Evolutionary conservation across 1,140 invertebrate species (phyloP).

Genomic region (Leguminivora glycinivorella): DNA sequence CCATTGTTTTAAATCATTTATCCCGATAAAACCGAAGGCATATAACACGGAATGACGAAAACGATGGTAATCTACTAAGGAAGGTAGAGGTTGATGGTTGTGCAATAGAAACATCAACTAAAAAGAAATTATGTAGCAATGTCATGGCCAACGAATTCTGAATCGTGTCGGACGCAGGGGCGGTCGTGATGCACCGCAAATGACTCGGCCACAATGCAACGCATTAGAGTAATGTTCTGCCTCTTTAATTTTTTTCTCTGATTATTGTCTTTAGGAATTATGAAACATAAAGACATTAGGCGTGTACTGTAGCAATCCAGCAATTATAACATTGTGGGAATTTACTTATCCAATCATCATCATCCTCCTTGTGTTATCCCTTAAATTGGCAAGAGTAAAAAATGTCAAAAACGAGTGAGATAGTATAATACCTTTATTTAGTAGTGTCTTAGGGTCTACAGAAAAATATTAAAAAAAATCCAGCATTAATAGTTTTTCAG

Average conservation of each 20-base stretch:
- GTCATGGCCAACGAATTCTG: slow-evolving; percentile 56
- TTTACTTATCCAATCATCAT: too few relatives aligned
- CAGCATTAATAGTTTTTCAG: too few relatives aligned
- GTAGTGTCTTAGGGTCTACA: too few relatives aligned
- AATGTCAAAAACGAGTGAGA: too few relatives aligned
- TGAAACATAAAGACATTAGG: slow-evolving; percentile 47
- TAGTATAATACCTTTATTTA: too few relatives aligned
- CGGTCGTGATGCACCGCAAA: slow-evolving; percentile 64
- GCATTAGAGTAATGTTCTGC: slow-evolving; percentile 56
- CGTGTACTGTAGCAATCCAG: slow-evolving; percentile 14
- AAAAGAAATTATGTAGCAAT: slow-evolving; percentile 62
- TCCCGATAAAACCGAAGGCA: slow-evolving; percentile 12
- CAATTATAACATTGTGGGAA: slow-evolving; percentile 26
- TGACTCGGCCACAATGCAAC: slow-evolving; percentile 55
- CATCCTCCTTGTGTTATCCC: too few relatives aligned
- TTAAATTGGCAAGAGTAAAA: too few relatives aligned
- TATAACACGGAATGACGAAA: slow-evolving; percentile 14
- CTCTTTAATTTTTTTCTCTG: slow-evolving; percentile 43
- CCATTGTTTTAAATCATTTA: slow-evolving; percentile 52
- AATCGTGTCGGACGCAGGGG: slow-evolving; percentile 46
- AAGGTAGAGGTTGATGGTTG: neutral
- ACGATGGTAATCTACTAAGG: slow-evolving; percentile 7
- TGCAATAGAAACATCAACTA: slow-evolving; percentile 46
- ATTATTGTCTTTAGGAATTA: slow-evolving; percentile 55
- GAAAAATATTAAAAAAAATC: too few relatives aligned